Evolutionary conservation across 2,797 vertebrate species (phyloP), one percentile per base, ranked within the genome.

Genomic region (Melanotaenia boesemani): DNA sequence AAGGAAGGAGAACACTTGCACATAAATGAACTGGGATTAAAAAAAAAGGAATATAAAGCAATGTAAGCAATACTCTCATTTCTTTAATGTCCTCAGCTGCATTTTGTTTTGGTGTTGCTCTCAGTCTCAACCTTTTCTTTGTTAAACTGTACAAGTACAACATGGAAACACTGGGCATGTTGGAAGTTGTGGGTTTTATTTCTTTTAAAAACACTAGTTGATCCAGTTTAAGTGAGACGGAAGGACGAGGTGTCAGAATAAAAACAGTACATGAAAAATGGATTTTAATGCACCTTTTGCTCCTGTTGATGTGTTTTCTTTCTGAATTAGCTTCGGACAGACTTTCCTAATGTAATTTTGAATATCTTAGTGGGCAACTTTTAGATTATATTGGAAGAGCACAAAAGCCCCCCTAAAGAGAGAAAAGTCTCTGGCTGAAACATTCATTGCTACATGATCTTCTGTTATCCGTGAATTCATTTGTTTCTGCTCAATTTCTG

Each of bases 1-100:
- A 90, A 89, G 88, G 85, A 88, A 59, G 63, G 74, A 70, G 82
- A 80, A 81, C 46, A 87, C 80, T 85, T 89, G 85, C 86, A 90
- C 77, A 77, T 82, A 72, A 79, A 59, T 66, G 60, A 80, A 73
- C 68, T 44, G 24, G 70, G 63, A 69, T 70, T 28, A 76, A 76
- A 80, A 64, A 36, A 36, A 36, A 36, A 62, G 58, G 57, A 81
- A 82, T 36, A 63, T 55, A 71, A 81, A 61, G 70, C 55, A 74
- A 75, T 39, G 67, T 58, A 20, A 88, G 86, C 79, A 86, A 83
- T 77, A 79, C 2, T 70, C 41, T 86, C 72, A 67, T 63, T 72
- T 50, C 71, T 67, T 24, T 30, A 55, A 39, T 39, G 7, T 11
- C 60, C 6, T 74, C 59, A 10, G 20, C 62, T 60, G 65, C 62